Evolutionary conservation across 2,113 vertebrate species (phyloP).

Genomic region (Chinchilla lanigera): DNA sequence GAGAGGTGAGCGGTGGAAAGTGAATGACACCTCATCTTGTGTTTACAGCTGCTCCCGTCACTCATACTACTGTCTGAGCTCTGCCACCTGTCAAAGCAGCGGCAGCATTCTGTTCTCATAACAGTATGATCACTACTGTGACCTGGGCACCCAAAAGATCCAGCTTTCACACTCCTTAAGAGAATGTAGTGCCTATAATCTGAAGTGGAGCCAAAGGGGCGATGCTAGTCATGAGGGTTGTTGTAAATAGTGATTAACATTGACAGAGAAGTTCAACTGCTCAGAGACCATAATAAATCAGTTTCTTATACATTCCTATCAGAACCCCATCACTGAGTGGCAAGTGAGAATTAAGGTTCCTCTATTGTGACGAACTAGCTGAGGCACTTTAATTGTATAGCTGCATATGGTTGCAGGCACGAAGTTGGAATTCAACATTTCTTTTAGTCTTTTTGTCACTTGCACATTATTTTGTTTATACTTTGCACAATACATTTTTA

Average conservation of each 20-base stretch:
- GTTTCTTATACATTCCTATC: background rate
- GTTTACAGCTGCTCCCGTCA: background rate
- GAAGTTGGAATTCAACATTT: background rate
- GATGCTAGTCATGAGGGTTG: background rate
- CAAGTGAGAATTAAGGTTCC: background rate
- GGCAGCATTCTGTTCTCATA: background rate
- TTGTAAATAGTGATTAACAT: background rate
- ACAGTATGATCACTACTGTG: background rate
- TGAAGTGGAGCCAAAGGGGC: background rate
- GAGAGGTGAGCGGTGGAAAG: background rate
- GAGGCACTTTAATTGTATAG: background rate
- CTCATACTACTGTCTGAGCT: background rate
- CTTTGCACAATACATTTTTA: background rate
- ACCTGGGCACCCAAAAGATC: background rate
- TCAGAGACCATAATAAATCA: background rate
- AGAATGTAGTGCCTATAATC: background rate
- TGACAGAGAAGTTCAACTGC: background rate
- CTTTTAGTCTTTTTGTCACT: background rate
- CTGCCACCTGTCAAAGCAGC: background rate
- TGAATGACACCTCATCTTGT: background rate
- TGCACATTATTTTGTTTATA: background rate
- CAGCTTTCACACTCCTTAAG: background rate
- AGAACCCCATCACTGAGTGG: background rate
- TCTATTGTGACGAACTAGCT: background rate
- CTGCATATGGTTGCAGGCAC: background rate